These are phyloP conservation scores for Spodoptera exigua DNA, from an alignment of 2,888 invertebrate species.

Conservation along the genomic window DNA sequence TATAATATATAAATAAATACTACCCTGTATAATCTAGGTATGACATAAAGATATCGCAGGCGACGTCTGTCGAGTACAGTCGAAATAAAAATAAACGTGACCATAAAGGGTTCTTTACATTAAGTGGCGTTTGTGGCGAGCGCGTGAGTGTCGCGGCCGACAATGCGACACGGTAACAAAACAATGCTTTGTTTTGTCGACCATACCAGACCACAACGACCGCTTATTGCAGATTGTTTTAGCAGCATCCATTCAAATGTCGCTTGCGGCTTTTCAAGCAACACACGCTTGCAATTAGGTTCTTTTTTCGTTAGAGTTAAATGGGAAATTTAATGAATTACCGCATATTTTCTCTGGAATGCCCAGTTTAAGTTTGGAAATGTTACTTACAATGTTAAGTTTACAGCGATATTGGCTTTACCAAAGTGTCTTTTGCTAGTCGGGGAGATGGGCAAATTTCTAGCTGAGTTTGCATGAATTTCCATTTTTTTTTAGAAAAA, in stretches of 20 bases:
- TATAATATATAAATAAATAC: slow-evolving; percentile 33
- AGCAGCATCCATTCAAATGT: slow-evolving; percentile 63
- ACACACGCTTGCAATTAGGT: slow-evolving; percentile 56
- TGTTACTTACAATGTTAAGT: background rate
- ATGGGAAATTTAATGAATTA: slow-evolving; percentile 35
- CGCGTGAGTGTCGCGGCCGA: slow-evolving; percentile 50
- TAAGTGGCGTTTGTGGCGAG: slow-evolving; percentile 55
- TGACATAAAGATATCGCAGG: slow-evolving; percentile 24
- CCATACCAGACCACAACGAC: slow-evolving; percentile 55
- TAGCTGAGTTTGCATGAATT: too few species aligned
- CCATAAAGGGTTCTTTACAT: slow-evolving; percentile 45
- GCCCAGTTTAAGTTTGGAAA: slow-evolving; percentile 14
- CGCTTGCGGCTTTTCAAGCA: slow-evolving; percentile 61
- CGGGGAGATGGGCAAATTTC: too few species aligned
- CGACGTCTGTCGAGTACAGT: slow-evolving; percentile 34
- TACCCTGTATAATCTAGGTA: slow-evolving; percentile 38
- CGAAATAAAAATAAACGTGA: slow-evolving; percentile 41
- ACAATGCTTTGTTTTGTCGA: slow-evolving; percentile 60
- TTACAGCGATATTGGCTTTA: too few species aligned
- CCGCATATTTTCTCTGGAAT: slow-evolving; percentile 3
- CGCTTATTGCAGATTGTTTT: slow-evolving; percentile 70
- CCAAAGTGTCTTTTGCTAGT: too few species aligned
- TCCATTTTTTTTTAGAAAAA: too few species aligned
- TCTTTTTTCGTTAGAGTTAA: slow-evolving; percentile 45
- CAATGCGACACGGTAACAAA: slow-evolving; percentile 51